Evolutionary conservation across 2,888 invertebrate species (phyloP).

Genomic region (Coenonympha arcania): DNA sequence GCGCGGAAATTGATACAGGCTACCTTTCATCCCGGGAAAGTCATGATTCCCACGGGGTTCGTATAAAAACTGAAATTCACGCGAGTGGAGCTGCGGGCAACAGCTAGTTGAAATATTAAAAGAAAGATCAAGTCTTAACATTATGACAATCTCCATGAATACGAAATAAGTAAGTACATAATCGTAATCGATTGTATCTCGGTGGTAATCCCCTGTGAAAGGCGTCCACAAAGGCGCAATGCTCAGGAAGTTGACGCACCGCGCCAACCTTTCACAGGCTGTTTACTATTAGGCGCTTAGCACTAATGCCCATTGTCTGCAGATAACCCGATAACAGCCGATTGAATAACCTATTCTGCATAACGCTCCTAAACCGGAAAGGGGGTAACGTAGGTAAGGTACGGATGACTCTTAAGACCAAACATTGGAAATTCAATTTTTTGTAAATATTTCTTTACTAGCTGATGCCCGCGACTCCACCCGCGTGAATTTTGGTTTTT

Average conservation of each 20-base stretch:
- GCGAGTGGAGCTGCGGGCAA: too few relatives aligned
- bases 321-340: slow-evolving; percentile 44
- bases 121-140: background rate
- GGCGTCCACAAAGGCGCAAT: slow-evolving; percentile 40
- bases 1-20: too few relatives aligned
- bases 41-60: too few relatives aligned
- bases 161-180: too few relatives aligned
- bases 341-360: slow-evolving; percentile 21
- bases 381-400: too few relatives aligned
- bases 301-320: slow-evolving; percentile 45
- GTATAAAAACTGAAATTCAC: too few relatives aligned
- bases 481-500: too few relatives aligned
- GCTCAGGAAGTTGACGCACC: slow-evolving; percentile 63
- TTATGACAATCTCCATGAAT: background rate
- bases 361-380: slow-evolving; percentile 9
- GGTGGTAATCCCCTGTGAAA: slow-evolving; percentile 37
- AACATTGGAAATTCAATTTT: too few relatives aligned
- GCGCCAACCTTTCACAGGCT: slow-evolving; percentile 40
- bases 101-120: background rate
- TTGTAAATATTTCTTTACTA: too few relatives aligned
- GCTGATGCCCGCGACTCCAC: too few relatives aligned
- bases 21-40: too few relatives aligned
- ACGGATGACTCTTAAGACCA: too few relatives aligned
- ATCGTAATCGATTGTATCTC: slow-evolving; percentile 43
- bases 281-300: slow-evolving; percentile 46